A percentile compares a stretch with the other conserved stretches of the same genome.
These are phyloP conservation scores for Asteroscopus sphinx DNA, from an alignment of 2,888 invertebrate genomes.

Conservation along the genomic window DNA sequence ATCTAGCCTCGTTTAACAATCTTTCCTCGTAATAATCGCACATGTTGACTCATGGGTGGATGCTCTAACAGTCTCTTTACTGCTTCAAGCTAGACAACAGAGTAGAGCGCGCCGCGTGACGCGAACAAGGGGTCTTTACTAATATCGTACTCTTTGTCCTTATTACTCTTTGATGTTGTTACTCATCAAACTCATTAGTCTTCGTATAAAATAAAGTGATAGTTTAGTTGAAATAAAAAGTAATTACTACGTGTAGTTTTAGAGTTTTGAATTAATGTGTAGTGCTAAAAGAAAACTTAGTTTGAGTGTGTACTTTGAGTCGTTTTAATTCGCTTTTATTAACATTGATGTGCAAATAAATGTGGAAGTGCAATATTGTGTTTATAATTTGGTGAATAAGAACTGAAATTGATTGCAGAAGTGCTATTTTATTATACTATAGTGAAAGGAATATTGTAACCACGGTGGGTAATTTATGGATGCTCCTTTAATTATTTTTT, in stretches of 20 bases:
- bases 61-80: slow-evolving; percentile 31
- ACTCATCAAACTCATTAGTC: slow-evolving; percentile 22
- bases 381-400: slow-evolving; percentile 16
- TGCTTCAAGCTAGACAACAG: slow-evolving; percentile 46
- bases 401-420: slow-evolving; percentile 9
- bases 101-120: slow-evolving; percentile 43
- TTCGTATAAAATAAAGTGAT: slow-evolving; percentile 16
- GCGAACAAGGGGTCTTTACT: slow-evolving; percentile 36
- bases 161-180: slow-evolving; percentile 21
- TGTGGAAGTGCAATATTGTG: slow-evolving; percentile 40
- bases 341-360: slow-evolving; percentile 11
- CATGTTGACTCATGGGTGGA: slow-evolving; percentile 44
- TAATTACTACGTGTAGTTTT: slow-evolving; percentile 1
- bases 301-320: slow-evolving; percentile 18
- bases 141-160: slow-evolving; percentile 30
- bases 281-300: slow-evolving; percentile 8
- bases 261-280: slow-evolving; percentile 2
- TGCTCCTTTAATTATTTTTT: background rate
- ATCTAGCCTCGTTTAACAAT: background rate
- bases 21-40: slow-evolving; percentile 21
- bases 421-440: slow-evolving; percentile 18
- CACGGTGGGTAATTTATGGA: slow-evolving; percentile 35
- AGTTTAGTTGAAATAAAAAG: background rate
- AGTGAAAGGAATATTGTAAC: slow-evolving; percentile 17
- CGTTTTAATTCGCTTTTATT: slow-evolving; percentile 19